These are phyloP conservation scores for Tringa solitaria DNA, from an alignment of 2,113 vertebrate genomes.

Conservation along the genomic window DNA sequence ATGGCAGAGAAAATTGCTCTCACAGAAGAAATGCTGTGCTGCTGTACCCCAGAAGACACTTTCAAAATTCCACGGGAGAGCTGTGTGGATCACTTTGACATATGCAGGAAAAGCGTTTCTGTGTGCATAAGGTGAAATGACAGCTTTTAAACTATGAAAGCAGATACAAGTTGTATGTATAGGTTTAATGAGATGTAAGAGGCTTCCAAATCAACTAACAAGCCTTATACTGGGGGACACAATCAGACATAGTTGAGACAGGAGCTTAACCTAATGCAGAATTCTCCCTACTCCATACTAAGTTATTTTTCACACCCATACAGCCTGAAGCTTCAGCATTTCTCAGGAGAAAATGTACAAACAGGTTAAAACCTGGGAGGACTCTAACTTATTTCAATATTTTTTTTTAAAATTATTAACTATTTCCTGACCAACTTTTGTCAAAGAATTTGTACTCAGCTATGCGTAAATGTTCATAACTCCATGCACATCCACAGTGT, in stretches of 20 bases:
- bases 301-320: not conserved
- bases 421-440: not conserved
- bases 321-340: not conserved
- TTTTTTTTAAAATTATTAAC: not conserved
- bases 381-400: not conserved
- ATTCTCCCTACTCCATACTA: not conserved
- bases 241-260: not conserved
- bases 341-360: not conserved
- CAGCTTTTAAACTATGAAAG: constrained; percentile 32
- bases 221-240: not conserved
- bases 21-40: constrained; percentile 19
- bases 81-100: not conserved
- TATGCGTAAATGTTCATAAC: not conserved
- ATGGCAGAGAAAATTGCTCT: constrained; percentile 42
- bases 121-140: not conserved
- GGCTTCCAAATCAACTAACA: constrained; percentile 24
- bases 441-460: not conserved
- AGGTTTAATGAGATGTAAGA: not conserved
- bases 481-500: not conserved
- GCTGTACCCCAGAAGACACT: not conserved
- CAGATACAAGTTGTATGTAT: not conserved
- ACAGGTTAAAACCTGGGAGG: not conserved
- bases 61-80: not conserved
- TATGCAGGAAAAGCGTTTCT: not conserved
- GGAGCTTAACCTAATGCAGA: not conserved